Percentiles rank a stretch among this genome's conserved stretches.
Conservation (phyloP, 92 coral and sea anemone genomes). For the Scolanthus callimorphus region DNA sequence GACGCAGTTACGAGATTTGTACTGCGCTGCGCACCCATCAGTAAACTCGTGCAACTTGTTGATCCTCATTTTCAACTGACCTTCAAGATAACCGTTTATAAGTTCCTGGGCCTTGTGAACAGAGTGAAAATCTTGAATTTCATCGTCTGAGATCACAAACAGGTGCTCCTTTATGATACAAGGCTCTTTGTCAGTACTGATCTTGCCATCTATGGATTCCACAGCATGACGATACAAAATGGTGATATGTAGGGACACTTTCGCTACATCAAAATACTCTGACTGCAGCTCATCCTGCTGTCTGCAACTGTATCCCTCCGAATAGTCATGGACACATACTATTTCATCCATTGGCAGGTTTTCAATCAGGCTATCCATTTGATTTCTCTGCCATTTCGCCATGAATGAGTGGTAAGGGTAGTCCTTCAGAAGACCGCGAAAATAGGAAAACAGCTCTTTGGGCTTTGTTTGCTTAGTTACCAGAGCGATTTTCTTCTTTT, state of each 20-base stretch:
- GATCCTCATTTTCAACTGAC: conserved; percentile 16
- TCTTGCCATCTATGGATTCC: conserved; percentile 31
- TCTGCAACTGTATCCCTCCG: conserved; percentile 34
- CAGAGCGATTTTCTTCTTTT: conserved; percentile 39
- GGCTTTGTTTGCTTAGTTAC: conserved; percentile 30
- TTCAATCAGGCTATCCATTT: conserved; percentile 43
- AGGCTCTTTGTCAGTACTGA: conserved; percentile 40
- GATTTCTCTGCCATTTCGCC: conserved; percentile 51
- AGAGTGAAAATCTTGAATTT: conserved; percentile 21
- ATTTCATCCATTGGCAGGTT: conserved; percentile 36
- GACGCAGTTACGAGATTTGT: conserved; percentile 43
- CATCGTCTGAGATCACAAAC: conserved; percentile 48
- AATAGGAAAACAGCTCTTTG: conserved; percentile 18
- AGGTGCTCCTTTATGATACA: conserved; percentile 40
- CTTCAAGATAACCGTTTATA: conserved; percentile 7
- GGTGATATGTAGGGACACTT: conserved; percentile 43
- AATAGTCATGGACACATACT: conserved; percentile 21
- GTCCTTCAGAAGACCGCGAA: conserved; percentile 23
- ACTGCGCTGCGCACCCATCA: conserved; percentile 57
- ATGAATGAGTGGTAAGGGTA: conserved; percentile 49
- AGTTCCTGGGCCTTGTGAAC: conserved; percentile 51
- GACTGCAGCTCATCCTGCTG: conserved; percentile 61
- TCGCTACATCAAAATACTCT: conserved; percentile 41
- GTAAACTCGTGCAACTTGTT: conserved; percentile 50
- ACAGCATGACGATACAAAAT: conserved; percentile 59